A percentile compares a stretch with the other conserved stretches of the same genome.
These are phyloP conservation scores for Rotaria socialis DNA, from an alignment of 2,888 invertebrate genomes.

Conservation along the genomic window DNA sequence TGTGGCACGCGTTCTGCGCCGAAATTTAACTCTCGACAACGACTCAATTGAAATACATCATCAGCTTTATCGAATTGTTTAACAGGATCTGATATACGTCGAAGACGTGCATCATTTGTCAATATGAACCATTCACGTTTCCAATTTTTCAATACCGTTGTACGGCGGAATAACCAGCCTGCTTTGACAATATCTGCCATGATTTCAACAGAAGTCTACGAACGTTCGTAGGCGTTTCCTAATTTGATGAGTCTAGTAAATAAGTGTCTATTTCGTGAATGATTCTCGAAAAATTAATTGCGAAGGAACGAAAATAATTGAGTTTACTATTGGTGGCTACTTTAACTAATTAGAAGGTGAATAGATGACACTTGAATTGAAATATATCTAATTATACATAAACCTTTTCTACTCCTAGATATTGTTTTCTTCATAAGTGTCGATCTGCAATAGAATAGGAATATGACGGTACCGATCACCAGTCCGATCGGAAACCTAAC, in stretches of 20 bases:
- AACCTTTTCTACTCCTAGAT: no score
- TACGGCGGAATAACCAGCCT: not conserved
- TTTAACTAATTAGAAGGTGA: not conserved
- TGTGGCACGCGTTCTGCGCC: not conserved
- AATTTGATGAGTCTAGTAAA: no score
- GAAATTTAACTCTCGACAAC: not conserved
- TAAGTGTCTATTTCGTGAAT: not conserved
- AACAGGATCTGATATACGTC: not conserved
- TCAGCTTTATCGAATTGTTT: not conserved
- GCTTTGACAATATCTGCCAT: not conserved
- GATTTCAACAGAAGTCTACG: not conserved
- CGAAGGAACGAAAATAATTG: not conserved
- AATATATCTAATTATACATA: no score
- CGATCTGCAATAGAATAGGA: no score
- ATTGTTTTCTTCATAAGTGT: no score
- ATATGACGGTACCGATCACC: no score
- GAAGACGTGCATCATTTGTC: not conserved
- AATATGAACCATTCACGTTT: not conserved
- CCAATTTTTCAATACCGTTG: not conserved
- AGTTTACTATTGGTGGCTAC: not conserved
- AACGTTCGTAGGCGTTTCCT: no score
- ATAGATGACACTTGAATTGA: not conserved
- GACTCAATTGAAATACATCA: not conserved
- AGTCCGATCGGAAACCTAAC: no score
- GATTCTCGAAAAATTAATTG: not conserved